phyloP scores from a whole-genome alignment of 2,888 invertebrate species.

The Drosophila kambysellisi region DNA sequence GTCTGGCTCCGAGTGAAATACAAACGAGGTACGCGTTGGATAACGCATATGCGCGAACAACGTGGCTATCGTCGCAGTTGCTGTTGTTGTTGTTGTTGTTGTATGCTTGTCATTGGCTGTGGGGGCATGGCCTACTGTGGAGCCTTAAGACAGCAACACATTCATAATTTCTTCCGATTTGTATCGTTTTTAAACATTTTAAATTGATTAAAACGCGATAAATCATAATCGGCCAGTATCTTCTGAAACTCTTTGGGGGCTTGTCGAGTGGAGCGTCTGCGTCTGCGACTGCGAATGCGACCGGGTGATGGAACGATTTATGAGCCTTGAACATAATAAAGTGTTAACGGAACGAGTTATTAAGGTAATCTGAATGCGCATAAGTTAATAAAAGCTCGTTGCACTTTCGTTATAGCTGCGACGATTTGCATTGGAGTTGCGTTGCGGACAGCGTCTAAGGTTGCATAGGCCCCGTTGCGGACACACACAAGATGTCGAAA shows the following conservation, averaged over 20 bases:
- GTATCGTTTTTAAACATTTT: conserved; percentile 83
- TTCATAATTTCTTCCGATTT: conserved; percentile 79
- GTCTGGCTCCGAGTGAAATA: conserved; percentile 65
- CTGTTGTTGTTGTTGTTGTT: conserved; percentile 55
- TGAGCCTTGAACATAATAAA: conserved; percentile 81
- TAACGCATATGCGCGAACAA: conserved; percentile 62
- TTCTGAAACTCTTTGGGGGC: conserved; percentile 35
- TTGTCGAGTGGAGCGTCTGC: conserved; percentile 27
- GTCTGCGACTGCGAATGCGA: conserved; percentile 19
- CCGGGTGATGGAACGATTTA: conserved; percentile 80
- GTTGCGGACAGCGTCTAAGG: conserved; percentile 58
- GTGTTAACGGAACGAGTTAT: conserved; percentile 84
- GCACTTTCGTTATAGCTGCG: conserved; percentile 56
- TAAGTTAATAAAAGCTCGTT: conserved; percentile 78
- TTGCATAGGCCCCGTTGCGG: conserved; percentile 63
- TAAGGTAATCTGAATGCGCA: conserved; percentile 81
- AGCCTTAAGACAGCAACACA: conserved; percentile 79
- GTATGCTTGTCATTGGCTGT: conserved; percentile 60
- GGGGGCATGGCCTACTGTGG: conserved; percentile 80
- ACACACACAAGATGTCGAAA: conserved; percentile 77
- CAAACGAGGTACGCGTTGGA: conserved; percentile 76
- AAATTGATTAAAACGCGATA: conserved; percentile 84
- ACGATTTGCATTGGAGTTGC: conserved; percentile 64
- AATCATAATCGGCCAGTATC: conserved; percentile 82
- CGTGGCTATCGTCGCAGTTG: conserved; percentile 34